phyloP scores from a whole-genome alignment of 2,113 vertebrate genomes.

The Tupaia tana region DNA sequence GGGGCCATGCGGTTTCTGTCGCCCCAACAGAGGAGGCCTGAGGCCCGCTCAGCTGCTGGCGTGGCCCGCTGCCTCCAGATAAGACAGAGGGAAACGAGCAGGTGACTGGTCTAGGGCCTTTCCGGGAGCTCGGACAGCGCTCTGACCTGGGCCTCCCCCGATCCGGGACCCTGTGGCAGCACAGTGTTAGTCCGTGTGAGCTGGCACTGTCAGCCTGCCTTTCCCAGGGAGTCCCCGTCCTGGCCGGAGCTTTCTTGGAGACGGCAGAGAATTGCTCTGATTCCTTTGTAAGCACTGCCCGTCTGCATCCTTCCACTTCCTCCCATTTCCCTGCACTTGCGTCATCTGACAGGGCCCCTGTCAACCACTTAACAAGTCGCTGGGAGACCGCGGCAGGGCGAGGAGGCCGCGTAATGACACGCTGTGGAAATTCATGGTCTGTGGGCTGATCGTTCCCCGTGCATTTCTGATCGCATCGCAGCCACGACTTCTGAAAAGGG shows the following conservation, averaged over 20 bases:
- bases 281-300: background rate
- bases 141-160: background rate
- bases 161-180: background rate
- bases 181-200: rapidly evolving
- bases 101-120: background rate
- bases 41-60: background rate
- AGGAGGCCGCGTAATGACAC: background rate
- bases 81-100: background rate
- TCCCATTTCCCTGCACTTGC: background rate
- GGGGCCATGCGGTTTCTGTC: no score
- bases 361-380: background rate
- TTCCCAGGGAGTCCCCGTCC: no score
- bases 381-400: background rate
- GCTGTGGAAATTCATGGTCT: background rate
- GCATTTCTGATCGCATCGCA: background rate
- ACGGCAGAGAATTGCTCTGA: background rate
- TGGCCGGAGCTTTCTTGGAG: background rate
- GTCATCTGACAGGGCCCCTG: background rate
- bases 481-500: background rate
- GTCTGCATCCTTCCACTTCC: background rate
- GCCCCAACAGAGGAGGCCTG: no score
- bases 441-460: background rate
- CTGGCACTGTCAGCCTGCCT: background rate
- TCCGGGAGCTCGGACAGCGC: background rate
- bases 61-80: background rate